Base-by-base conservation (phyloP, 2,113 vertebrate genomes). In the Apteryx mantelli region DNA sequence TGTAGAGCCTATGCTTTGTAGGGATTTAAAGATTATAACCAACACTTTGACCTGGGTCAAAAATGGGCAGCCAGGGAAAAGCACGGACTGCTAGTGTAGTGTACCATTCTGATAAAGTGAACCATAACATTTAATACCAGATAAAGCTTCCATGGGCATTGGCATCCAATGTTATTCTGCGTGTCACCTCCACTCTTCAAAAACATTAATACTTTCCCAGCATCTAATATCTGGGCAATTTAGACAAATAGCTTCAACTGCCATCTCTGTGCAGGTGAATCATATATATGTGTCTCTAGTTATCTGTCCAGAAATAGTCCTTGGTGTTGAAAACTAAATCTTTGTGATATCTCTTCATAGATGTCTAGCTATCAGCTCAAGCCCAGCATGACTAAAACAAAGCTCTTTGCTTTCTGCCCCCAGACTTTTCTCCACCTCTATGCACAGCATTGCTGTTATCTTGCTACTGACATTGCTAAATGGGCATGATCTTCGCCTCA, bases 11-110 rank as follows among this genome's bases (percentile, higher is more conserved):
- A 95, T 92, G 68, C 82, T 93, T 88, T 96, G 58, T 88, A 91
- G 90, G 93, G 92, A 86, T 96, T 97, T 97, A 88, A 95, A 96
- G 95, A 95, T 94, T 95, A 95, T 88, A 94, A 94, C 90, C 92
- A 95, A 86, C 85, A 91, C n/a, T 95, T 96, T 94, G 86, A 94
- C 92, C 96, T 75, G 77, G 80, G 73, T 60, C 17, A 34, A 60
- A 88, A 84, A 94, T 79, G 70, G 74, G 61, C 71, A 95, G 79
- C 55, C 40, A 84, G 36, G 42, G 65, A 93, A 95, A 93, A 94
- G 61, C 77, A 82, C 2, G 4, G 77, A 75, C 79, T 88, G 32
- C 0, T 46, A 90, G 53, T 55, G 52, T 44, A 74, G 40, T 66
- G 71, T 36, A 77, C 75, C 87, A 90, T 89, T 95, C 89, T 94